phyloP scores from a whole-genome alignment of 1,140 invertebrate genomes.

The Oncopeltus fasciatus region DNA sequence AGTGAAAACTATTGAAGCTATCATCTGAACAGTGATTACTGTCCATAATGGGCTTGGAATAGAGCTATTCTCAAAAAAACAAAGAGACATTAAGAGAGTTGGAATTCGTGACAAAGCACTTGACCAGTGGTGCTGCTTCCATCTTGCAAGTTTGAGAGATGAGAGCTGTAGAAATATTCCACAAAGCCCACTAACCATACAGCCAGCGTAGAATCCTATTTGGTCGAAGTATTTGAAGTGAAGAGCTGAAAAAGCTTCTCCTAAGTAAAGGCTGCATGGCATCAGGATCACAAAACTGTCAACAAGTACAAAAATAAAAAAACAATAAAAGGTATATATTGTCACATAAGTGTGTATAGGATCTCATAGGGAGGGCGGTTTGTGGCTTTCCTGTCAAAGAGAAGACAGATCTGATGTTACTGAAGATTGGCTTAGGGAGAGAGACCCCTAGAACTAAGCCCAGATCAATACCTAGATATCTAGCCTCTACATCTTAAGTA shows the following conservation, averaged over 20 bases:
- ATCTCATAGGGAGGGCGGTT: background rate
- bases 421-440: too few species aligned
- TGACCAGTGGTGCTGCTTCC: background rate
- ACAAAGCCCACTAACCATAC: background rate
- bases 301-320: background rate
- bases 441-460: too few species aligned
- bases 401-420: too few species aligned
- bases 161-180: background rate
- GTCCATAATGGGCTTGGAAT: background rate
- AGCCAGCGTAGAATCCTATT: background rate
- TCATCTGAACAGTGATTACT: background rate
- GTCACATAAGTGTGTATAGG: too few species aligned
- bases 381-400: background rate
- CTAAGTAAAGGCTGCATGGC: constrained; percentile 6
- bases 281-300: background rate
- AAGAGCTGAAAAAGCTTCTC: constrained; percentile 8
- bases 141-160: background rate
- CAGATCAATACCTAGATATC: too few species aligned
- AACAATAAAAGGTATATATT: too few species aligned
- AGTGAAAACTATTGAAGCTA: background rate
- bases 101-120: background rate
- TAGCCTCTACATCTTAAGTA: too few species aligned
- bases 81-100: background rate
- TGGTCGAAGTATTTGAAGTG: background rate
- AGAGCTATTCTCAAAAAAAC: background rate